Evolutionary conservation across 1,140 invertebrate genomes (phyloP), one percentile per base, ranked within the genome.

Genomic region (Grapholita molesta): DNA sequence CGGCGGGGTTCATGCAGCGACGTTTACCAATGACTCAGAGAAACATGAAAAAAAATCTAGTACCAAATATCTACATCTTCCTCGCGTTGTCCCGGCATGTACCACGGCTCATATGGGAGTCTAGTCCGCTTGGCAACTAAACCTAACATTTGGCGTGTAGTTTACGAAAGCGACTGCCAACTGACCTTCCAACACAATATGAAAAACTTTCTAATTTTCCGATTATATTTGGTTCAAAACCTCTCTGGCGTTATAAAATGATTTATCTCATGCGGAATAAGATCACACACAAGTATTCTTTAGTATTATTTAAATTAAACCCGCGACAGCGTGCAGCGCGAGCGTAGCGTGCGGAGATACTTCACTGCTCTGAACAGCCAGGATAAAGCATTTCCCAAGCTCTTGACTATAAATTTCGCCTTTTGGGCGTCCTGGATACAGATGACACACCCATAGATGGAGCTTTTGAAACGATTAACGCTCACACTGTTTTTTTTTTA

Each of bases 381-480:
- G 53, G 12, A 28, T 61, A 61, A 28, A 61, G 55, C 55, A 32
- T 48, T 61, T 61, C n/a, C 28, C 55, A 30, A 32, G 55, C 55
- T 28, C 55, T 61, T 30, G 24, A 25, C 55, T 61, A 61, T 61
- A 61, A 61, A 61, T 61, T 30, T 25, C 28, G 24, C 24, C 55
- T 61, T 61, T 61, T 28, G 55, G 25, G 55, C n/a, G 55, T 32
- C 15, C 55, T 8, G 18, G 42, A 6, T 2, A 48, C 18, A 9
- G 42, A 48, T 21, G 3, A 21, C 42, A 21, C 2, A 48, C 2
- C 8, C 6, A 2, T 48, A 48, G 42, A 7, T 21, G 2, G 42
- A 8, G 18, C 42, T 21, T 48, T 1, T 48, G 1, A 2, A 2
- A 21, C 8, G 18, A 21, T 2, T 48, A 5, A 7, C n/a, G 12